Base-by-base conservation (phyloP, 1,140 invertebrate species). In the Lepidurus apus region DNA sequence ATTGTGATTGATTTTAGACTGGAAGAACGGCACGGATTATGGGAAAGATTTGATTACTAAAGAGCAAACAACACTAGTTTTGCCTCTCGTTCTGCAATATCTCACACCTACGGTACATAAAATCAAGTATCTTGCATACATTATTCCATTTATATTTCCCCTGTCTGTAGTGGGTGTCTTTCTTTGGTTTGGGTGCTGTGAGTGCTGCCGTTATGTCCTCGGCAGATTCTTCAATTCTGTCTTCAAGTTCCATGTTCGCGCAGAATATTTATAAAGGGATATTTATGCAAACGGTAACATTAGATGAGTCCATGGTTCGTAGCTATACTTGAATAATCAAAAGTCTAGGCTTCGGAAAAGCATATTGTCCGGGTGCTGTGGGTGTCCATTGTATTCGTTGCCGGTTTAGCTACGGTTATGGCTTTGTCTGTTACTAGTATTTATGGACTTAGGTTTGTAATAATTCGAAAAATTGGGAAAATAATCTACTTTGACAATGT, bases 131-230 rank as follows among this genome's bases (percentile, higher is more conserved):
- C 24, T 47, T 76, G 13, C 77, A 43, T 42, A 45, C 47, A 34
- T 43, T 53, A 42, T 13, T 77, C 45, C 24, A 77, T 43, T 73
- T 78, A 79, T 78, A 81, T 26, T 80, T 79, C 74, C 1, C 77
- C 80, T 79, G 73, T 74, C 81, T 75, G 13, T 76, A 84, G 81
- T 86, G 86, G 83, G 88, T 92, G 26, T 86, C 90, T 42, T 91
- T 91, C 81, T 85, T 90, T 84, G 93, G 92, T n/a, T 86, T 94
- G 2, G 92, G 92, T 10, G 91, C 92, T 7, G 91, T 94, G 42
- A 91, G 91, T 1, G 92, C 92, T 5, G 91, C 92, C n/a, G 90
- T 93, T 1, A 93, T 94, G 92, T 92, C 91, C 6, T 93, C 92
- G 8, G 92, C 92, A 1, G 92, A 93, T 83, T 93, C 92, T 1